A percentile compares a stretch with the other conserved stretches of the same genome.
Evolutionary conservation across 1,140 invertebrate genomes (phyloP).

Genomic region (Zaprionus lachaisei): DNA sequence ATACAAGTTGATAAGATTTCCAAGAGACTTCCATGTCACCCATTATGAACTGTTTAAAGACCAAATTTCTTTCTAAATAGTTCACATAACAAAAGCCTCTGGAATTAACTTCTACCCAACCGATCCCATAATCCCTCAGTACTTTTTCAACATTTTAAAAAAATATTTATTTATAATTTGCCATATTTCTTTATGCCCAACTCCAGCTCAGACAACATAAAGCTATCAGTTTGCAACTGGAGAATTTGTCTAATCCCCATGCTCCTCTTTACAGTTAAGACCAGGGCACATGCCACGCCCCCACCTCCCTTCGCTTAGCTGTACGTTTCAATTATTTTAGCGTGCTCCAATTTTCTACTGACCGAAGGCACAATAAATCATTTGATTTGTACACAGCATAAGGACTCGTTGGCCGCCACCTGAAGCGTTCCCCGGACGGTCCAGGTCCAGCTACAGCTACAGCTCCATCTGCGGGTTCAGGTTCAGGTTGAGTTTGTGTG

Average conservation of each 20-base stretch:
- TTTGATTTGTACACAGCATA: constrained; percentile 72
- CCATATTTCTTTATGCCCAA: background rate
- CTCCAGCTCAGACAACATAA: background rate
- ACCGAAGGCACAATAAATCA: constrained; percentile 70
- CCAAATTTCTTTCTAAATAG: background rate
- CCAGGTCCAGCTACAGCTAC: background rate
- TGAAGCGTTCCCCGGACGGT: constrained; percentile 9
- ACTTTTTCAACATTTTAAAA: background rate
- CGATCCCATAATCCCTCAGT: background rate
- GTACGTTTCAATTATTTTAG: constrained; percentile 77
- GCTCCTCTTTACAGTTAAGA: background rate
- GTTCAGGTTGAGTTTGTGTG: constrained; percentile 5
- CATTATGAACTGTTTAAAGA: background rate
- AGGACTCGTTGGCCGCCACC: constrained; percentile 5
- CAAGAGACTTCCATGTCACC: too few relatives aligned
- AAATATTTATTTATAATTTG: background rate
- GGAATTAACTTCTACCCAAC: background rate
- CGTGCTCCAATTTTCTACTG: constrained; percentile 56
- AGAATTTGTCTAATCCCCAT: constrained; percentile 8
- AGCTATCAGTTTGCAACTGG: background rate
- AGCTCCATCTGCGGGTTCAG: background rate
- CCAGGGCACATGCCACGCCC: background rate
- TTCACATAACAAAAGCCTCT: background rate
- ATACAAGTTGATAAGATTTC: too few relatives aligned
- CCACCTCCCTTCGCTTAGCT: constrained; percentile 1